Base-by-base conservation (phyloP, 2,113 vertebrate genomes). In the Cacatua alba region DNA sequence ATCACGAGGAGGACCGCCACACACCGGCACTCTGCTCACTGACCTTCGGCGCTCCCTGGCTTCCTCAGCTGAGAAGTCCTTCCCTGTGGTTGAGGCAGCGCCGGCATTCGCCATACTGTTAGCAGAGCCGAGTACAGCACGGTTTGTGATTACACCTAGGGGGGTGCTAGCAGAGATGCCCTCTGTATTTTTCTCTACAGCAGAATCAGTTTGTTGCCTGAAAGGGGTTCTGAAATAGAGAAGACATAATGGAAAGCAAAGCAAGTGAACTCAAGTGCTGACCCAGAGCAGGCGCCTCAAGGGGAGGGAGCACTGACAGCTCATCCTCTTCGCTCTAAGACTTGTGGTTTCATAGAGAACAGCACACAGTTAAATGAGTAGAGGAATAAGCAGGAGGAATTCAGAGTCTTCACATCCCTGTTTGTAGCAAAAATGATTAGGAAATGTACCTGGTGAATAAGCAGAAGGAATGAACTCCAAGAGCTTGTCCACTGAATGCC, bases 71-170 rank as follows among this genome's bases (percentile, higher is more conserved):
- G 97, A 97, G 92, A 93, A 91, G 78, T 98, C 98, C 48, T 96
- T 97, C 81, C 97, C 97, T 46, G 94, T 25, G 11, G 82, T 29
- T 33, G 97, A 94, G 83, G 94, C 92, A 49, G 93, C 93, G 46
- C 92, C 57, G 33, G 97, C 85, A 65, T 75, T 78, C 28, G 62
- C 88, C 33, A 96, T 72, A 87, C 98, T 97, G 9, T 95, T 97
- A 96, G 98, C 94, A 95, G 97, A 94, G 95, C 93, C 64, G 10
- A 96, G 96, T 21, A 90, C 46, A 74, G 97, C 94, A 19, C 91
- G 96, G 63, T 98, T 98, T 90, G 98, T 98, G 97, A 98, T 98
- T 94, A 97, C 98, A 92, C 98, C 96, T 92, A 98, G 96, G 0
- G 98, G 98, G 76, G 95, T 97, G 94, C 96, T 97, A 82, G 90